Percentiles rank a stretch among this genome's conserved stretches.
These are phyloP conservation scores for Melanogrammus aeglefinus DNA, from an alignment of 2,797 vertebrate species.

Conservation along the genomic window DNA sequence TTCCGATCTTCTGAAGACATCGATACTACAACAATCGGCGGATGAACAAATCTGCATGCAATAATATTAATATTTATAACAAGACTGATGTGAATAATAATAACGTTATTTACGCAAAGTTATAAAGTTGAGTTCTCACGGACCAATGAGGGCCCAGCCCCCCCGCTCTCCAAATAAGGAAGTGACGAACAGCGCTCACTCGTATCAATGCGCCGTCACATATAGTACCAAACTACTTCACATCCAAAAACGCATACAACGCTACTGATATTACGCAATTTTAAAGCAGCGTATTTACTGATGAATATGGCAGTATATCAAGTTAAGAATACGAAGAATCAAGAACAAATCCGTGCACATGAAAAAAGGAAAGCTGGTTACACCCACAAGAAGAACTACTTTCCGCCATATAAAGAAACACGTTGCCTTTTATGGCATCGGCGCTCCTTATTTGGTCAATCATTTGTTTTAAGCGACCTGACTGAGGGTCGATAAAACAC, in stretches of 20 bases:
- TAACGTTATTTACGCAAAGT: conserved; percentile 41
- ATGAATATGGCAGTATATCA: neutral
- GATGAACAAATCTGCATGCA: neutral
- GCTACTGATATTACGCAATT: neutral
- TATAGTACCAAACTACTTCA: neutral
- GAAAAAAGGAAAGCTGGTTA: neutral
- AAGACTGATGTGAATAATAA: conserved; percentile 3
- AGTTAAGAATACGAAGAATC: neutral
- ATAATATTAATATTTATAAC: neutral
- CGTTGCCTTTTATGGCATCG: conserved; percentile 86
- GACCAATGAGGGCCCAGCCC: conserved; percentile 40
- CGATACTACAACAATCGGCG: neutral
- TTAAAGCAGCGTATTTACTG: neutral
- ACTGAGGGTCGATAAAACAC: too few relatives aligned
- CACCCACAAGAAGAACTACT: conserved; percentile 53
- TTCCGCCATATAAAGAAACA: conserved; percentile 85
- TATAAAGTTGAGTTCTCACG: conserved; percentile 49
- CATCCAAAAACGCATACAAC: neutral
- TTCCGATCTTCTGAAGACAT: neutral
- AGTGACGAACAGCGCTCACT: conserved; percentile 20
- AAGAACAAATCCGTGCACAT: neutral
- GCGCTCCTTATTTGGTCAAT: conserved; percentile 86
- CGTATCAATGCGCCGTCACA: conserved; percentile 34
- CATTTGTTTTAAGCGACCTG: conserved; percentile 59
- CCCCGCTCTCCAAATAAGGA: conserved; percentile 57